phyloP scores from a whole-genome alignment of 2,113 vertebrate genomes.

The Paratilapia polleni region DNA sequence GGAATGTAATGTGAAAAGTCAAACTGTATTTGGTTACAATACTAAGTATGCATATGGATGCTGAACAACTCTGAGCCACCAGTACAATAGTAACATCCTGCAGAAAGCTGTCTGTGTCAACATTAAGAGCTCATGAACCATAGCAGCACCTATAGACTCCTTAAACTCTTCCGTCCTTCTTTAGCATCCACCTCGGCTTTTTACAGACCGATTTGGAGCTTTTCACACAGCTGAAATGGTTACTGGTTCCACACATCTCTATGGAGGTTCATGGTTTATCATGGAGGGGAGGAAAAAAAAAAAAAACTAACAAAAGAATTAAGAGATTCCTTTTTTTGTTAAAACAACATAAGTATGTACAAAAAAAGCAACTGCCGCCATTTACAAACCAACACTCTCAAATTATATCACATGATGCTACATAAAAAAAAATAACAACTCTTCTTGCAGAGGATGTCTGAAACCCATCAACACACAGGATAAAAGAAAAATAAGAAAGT shows the following conservation, averaged over 20 bases:
- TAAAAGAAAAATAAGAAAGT: not conserved
- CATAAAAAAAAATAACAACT: conserved; percentile 32
- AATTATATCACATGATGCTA: conserved; percentile 16
- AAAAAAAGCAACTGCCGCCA: conserved; percentile 62
- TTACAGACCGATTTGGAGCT: conserved; percentile 22
- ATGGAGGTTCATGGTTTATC: conserved; percentile 9
- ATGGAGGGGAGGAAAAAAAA: not conserved
- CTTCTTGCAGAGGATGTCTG: not conserved
- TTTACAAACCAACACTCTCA: conserved; percentile 46
- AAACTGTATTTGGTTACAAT: conserved; percentile 26
- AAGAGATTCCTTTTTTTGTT: not conserved
- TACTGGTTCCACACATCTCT: conserved; percentile 10
- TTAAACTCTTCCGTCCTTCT: not conserved
- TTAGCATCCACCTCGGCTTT: not conserved
- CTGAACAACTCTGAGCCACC: not conserved
- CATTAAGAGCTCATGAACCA: conserved; percentile 14
- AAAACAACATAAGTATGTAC: conserved; percentile 62
- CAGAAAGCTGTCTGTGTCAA: not conserved
- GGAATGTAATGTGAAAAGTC: conserved; percentile 18
- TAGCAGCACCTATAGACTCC: conserved; percentile 11
- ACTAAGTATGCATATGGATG: conserved; percentile 11
- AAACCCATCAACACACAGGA: conserved; percentile 29
- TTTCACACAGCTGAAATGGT: conserved; percentile 18
- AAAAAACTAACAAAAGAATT: conserved; percentile 22
- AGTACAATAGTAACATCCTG: conserved; percentile 3